Percentiles rank a stretch among this genome's conserved stretches.
phyloP scores from a whole-genome alignment of 92 coral and sea anemone genomes.

The Siderastrea siderea region DNA sequence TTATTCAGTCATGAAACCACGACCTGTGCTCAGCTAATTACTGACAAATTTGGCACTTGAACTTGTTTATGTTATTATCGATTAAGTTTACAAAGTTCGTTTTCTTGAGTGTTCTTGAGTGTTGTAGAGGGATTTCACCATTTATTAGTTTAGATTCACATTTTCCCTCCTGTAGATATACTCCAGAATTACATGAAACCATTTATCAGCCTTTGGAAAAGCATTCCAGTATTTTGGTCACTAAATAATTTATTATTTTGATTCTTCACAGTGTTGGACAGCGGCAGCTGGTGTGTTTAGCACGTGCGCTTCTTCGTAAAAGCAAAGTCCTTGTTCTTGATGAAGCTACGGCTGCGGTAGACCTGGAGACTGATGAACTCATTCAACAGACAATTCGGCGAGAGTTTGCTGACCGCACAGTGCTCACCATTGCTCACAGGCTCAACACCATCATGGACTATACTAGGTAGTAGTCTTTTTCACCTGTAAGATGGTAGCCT shows the following conservation, averaged over 20 bases:
- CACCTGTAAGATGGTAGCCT: too few species aligned
- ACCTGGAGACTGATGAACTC: conserved; percentile 94
- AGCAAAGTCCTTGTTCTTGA: conserved; percentile 88
- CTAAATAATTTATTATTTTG: conserved; percentile 62
- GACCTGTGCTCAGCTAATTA: too few species aligned
- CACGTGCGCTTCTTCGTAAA: conserved; percentile 93
- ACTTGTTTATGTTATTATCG: too few species aligned
- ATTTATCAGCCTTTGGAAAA: neutral
- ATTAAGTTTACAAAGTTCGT: too few species aligned
- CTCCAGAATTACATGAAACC: too few species aligned
- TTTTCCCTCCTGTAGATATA: too few species aligned
- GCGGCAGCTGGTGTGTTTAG: conserved; percentile 96
- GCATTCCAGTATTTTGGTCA: neutral
- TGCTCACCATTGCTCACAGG: conserved; percentile 92
- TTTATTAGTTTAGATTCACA: too few species aligned
- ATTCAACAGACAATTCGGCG: conserved; percentile 91
- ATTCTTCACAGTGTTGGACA: conserved; percentile 89
- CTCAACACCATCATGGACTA: conserved; percentile 94
- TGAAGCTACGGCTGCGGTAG: conserved; percentile 97
- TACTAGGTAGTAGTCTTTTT: conserved; percentile 62
- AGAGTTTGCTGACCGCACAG: conserved; percentile 96
- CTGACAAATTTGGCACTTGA: too few species aligned
- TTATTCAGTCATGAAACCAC: too few species aligned
- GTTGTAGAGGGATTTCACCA: too few species aligned
- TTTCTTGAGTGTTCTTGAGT: too few species aligned